Evolutionary conservation across 92 coral and sea anemone species (phyloP).

Genomic region (Phenganax subtilis): DNA sequence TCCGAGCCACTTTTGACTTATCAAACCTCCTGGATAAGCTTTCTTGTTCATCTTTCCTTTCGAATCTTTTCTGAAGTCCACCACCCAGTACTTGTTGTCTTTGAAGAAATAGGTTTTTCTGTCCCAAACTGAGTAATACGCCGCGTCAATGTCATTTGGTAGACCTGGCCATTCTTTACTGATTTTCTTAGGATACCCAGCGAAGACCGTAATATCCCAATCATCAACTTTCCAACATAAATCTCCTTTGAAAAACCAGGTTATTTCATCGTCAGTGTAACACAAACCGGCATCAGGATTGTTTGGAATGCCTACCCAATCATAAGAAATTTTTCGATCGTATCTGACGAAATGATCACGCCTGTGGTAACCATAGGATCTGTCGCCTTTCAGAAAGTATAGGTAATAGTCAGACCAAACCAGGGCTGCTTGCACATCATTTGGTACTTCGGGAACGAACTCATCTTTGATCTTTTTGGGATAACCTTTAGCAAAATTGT

Average conservation of each 20-base stretch:
- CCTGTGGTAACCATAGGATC: conserved; percentile 23
- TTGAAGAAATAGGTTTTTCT: conserved; percentile 45
- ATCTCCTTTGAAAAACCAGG: conserved; percentile 74
- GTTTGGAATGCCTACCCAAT: conserved; percentile 76
- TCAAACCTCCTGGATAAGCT: conserved; percentile 7
- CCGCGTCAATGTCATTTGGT: conserved; percentile 45
- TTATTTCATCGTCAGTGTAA: not conserved
- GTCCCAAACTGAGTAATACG: conserved; percentile 38
- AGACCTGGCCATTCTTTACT: conserved; percentile 45
- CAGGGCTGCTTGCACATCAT: conserved; percentile 9
- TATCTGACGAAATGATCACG: not conserved
- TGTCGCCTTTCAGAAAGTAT: conserved; percentile 19
- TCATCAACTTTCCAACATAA: conserved; percentile 57
- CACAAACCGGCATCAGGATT: conserved; percentile 65
- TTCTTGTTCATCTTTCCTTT: not conserved
- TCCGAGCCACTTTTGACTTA: conserved; percentile 24
- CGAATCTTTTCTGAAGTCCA: not conserved
- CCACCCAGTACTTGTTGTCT: conserved; percentile 32
- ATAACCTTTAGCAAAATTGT: conserved; percentile 4
- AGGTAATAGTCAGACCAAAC: conserved; percentile 18
- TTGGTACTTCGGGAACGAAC: conserved; percentile 1
- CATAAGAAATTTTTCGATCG: conserved; percentile 40
- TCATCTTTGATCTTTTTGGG: conserved; percentile 28
- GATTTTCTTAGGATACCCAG: conserved; percentile 55
- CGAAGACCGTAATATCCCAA: conserved; percentile 34